phyloP scores from a whole-genome alignment of 2,888 invertebrate species.

The Ormia ochracea region DNA sequence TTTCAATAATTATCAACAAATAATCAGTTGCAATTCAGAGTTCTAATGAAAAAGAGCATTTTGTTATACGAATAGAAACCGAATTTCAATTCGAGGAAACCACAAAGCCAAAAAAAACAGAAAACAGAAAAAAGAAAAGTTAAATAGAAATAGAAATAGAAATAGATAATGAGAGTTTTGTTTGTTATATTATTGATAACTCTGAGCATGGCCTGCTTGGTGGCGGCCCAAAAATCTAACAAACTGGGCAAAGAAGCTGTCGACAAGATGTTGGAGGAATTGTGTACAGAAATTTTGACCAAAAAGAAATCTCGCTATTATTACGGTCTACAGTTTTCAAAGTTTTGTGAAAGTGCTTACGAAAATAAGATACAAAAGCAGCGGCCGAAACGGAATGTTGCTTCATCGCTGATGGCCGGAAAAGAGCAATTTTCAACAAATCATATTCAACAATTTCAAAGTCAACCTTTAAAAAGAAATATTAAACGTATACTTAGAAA shows the following conservation, averaged over 20 bases:
- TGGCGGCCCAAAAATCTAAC: constrained; percentile 8
- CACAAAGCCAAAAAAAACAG: no score
- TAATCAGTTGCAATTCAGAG: constrained; percentile 46
- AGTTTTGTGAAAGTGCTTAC: constrained; percentile 37
- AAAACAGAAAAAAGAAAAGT: background rate
- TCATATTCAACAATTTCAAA: background rate
- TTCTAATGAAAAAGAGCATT: constrained; percentile 32
- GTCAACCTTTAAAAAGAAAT: background rate
- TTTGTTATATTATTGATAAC: constrained; percentile 2
- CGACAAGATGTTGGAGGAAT: constrained; percentile 32
- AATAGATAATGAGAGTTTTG: constrained; percentile 24
- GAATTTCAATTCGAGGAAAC: no score
- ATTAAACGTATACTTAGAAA: constrained; percentile 11
- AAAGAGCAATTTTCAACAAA: background rate
- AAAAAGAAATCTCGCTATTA: constrained; percentile 34
- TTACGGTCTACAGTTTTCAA: constrained; percentile 33
- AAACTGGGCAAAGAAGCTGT: constrained; percentile 34
- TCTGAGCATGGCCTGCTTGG: background rate
- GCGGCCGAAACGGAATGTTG: constrained; percentile 1
- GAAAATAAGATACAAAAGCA: constrained; percentile 17
- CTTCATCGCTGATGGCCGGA: background rate
- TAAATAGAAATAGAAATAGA: background rate
- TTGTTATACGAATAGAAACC: background rate
- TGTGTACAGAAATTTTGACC: constrained; percentile 34
- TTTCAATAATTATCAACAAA: constrained; percentile 23